Evolutionary conservation across 2,797 vertebrate species (phyloP).

Genomic region (Pempheris klunzingeri): DNA sequence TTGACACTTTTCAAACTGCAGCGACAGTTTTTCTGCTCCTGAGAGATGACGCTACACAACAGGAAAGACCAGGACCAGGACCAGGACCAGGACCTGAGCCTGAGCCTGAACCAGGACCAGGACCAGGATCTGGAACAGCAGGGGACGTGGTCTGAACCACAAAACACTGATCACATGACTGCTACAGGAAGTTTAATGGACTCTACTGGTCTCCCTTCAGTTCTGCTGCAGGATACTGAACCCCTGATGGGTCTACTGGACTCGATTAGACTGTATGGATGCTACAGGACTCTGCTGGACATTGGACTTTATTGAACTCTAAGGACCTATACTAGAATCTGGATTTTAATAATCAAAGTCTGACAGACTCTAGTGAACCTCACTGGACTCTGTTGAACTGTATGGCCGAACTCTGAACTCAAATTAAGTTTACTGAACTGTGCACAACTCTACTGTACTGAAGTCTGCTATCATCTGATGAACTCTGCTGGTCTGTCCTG

Average conservation of each 20-base stretch:
- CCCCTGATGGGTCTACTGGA: neutral
- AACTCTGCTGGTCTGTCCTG: no score
- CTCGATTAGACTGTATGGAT: no score
- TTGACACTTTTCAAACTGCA: slow-evolving; percentile 38
- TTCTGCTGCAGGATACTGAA: neutral
- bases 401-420: no score
- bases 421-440: no score
- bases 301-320: no score
- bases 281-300: neutral
- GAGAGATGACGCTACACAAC: neutral
- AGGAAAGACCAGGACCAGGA: neutral
- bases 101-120: neutral
- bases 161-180: neutral
- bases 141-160: neutral
- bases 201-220: no score
- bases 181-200: neutral
- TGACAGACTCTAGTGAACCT: no score
- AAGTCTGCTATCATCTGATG: no score
- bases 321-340: no score
- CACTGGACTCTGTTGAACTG: no score
- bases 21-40: slow-evolving; percentile 1
- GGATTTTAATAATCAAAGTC: no score
- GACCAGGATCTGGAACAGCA: neutral
- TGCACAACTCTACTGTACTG: no score
- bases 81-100: neutral